phyloP scores from a whole-genome alignment of 1,140 invertebrate species.

The Bombus sibiricus region DNA sequence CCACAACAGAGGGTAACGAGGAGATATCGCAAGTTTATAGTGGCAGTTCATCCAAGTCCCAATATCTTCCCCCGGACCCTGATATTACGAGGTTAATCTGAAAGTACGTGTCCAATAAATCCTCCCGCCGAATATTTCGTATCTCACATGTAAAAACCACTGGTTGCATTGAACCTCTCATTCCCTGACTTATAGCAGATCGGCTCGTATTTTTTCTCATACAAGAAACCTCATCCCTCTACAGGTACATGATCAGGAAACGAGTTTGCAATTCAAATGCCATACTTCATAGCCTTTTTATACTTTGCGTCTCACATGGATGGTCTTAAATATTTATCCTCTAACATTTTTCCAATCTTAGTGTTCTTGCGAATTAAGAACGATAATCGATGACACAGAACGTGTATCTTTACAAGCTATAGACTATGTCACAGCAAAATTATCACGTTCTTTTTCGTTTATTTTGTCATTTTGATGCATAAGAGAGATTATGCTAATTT shows the following conservation, averaged over 20 bases:
- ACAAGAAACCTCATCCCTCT: constrained; percentile 4
- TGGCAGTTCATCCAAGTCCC: constrained; percentile 17
- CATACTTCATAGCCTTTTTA: constrained; percentile 33
- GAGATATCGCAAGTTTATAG: neutral
- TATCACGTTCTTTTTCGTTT: neutral
- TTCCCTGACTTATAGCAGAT: constrained; percentile 38
- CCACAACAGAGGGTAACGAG: neutral
- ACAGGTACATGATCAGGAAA: constrained; percentile 25
- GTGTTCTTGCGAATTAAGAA: neutral
- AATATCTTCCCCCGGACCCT: neutral
- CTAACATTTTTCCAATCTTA: neutral
- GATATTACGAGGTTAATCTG: constrained; percentile 1
- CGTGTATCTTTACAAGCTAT: neutral
- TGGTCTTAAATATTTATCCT: constrained; percentile 49
- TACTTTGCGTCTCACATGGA: neutral
- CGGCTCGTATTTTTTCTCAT: constrained; percentile 43
- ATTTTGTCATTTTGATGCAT: neutral
- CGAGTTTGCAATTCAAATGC: constrained; percentile 56
- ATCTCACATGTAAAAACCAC: constrained; percentile 34
- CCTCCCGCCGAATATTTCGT: neutral
- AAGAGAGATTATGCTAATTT: neutral
- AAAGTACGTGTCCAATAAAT: constrained; percentile 42
- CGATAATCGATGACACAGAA: neutral
- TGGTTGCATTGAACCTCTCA: constrained; percentile 12
- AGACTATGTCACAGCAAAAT: neutral